These are phyloP conservation scores for Silurus asotus DNA, from an alignment of 2,113 vertebrate species.

Conservation along the genomic window DNA sequence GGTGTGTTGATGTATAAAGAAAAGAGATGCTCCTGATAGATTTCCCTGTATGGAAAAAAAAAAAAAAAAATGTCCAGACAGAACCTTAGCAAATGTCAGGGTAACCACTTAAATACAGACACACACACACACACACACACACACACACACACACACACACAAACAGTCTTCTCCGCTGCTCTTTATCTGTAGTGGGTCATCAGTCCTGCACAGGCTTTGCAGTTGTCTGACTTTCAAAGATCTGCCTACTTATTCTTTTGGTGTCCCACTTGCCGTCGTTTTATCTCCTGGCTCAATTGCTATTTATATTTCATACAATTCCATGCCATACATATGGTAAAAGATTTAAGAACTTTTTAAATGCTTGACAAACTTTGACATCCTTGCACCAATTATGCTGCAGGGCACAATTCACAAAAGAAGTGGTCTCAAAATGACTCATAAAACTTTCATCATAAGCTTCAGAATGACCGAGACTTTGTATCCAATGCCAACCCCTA, in stretches of 20 bases:
- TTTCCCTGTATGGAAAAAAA: neutral
- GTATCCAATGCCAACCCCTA: neutral
- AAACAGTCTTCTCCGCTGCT: neutral
- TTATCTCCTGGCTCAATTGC: neutral
- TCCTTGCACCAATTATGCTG: neutral
- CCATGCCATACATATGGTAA: neutral
- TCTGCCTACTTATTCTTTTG: neutral
- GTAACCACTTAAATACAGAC: slow-evolving; percentile 12
- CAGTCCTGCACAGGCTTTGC: slow-evolving; percentile 16
- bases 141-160: neutral
- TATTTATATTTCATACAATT: neutral
- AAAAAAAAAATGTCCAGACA: neutral
- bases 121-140: neutral
- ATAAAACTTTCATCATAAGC: neutral
- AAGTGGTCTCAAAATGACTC: neutral
- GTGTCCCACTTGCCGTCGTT: neutral
- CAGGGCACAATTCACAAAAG: neutral
- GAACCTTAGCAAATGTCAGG: slow-evolving; percentile 11
- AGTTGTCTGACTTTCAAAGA: slow-evolving; percentile 35
- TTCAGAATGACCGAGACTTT: neutral
- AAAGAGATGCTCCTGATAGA: neutral
- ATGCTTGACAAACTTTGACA: neutral
- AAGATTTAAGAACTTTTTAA: neutral
- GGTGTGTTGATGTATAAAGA: neutral
- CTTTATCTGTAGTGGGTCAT: slow-evolving; percentile 28